These are phyloP conservation scores for Semicossyphus pulcher DNA, from an alignment of 2,113 vertebrate species.

Conservation along the genomic window DNA sequence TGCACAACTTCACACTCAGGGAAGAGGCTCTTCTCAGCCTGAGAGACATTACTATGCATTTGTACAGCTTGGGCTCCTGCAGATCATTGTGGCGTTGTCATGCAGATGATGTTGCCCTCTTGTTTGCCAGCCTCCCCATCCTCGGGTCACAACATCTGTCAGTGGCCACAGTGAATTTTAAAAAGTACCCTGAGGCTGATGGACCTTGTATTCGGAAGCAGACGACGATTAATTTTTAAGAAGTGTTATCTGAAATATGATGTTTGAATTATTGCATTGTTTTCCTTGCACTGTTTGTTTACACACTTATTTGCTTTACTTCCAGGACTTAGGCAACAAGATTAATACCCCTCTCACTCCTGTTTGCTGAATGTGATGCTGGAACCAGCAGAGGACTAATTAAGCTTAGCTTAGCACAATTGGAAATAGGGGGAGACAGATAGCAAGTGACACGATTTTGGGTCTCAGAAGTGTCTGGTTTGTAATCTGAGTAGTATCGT, in stretches of 20 bases:
- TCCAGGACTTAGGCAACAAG: neutral
- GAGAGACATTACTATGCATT: constrained; percentile 58
- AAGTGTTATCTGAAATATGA: too few relatives aligned
- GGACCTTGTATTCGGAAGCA: neutral
- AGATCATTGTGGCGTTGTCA: constrained; percentile 67
- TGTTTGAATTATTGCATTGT: too few relatives aligned
- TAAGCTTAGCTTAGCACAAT: neutral
- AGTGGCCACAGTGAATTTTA: constrained; percentile 51
- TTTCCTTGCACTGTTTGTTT: too few relatives aligned
- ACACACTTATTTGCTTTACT: neutral
- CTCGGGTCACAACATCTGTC: constrained; percentile 51
- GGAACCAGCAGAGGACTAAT: neutral
- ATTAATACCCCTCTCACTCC: neutral
- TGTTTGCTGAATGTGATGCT: neutral
- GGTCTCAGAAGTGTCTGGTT: too few relatives aligned
- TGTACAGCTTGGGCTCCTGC: constrained; percentile 30
- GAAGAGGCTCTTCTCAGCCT: constrained; percentile 36
- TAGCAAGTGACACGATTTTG: too few relatives aligned
- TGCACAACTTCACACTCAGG: constrained; percentile 30
- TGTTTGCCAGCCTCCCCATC: constrained; percentile 48
- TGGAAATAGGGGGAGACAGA: neutral
- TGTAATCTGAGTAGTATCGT: too few relatives aligned
- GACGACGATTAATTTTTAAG: neutral
- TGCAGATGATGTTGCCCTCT: constrained; percentile 63
- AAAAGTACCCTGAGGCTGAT: constrained; percentile 21